Conservation (phyloP, 2,797 vertebrate genomes). For the Cyprinella venusta region DNA sequence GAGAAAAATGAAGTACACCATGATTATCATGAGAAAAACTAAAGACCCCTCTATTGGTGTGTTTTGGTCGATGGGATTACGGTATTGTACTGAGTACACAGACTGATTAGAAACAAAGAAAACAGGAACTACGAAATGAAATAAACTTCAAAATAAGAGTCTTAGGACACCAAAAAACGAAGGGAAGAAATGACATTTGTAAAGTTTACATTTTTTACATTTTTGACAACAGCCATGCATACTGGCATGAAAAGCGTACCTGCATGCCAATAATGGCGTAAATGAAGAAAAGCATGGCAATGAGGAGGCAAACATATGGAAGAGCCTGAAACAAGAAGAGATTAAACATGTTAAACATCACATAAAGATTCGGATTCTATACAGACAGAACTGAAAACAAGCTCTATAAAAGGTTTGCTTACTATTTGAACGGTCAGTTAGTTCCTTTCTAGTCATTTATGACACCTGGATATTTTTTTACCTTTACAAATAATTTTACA, state of each 20-base stretch:
- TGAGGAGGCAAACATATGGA: conserved; percentile 98
- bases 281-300: conserved; percentile 99
- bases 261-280: conserved; percentile 99
- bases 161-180: neutral
- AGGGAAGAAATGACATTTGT: neutral
- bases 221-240: neutral
- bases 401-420: too few relatives aligned
- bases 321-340: conserved; percentile 84
- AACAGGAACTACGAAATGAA: neutral
- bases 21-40: neutral
- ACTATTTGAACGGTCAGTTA: neutral
- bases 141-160: neutral
- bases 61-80: too few relatives aligned
- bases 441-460: neutral
- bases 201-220: neutral
- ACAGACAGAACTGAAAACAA: neutral
- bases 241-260: conserved; percentile 73
- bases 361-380: neutral
- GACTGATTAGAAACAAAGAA: neutral
- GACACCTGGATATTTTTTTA: neutral
- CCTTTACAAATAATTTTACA: neutral
- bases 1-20: neutral
- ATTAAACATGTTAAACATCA: neutral
- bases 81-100: neutral
- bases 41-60: neutral